These are phyloP conservation scores for Myotis brandtii DNA, from an alignment of 2,113 vertebrate genomes.

Conservation along the genomic window DNA sequence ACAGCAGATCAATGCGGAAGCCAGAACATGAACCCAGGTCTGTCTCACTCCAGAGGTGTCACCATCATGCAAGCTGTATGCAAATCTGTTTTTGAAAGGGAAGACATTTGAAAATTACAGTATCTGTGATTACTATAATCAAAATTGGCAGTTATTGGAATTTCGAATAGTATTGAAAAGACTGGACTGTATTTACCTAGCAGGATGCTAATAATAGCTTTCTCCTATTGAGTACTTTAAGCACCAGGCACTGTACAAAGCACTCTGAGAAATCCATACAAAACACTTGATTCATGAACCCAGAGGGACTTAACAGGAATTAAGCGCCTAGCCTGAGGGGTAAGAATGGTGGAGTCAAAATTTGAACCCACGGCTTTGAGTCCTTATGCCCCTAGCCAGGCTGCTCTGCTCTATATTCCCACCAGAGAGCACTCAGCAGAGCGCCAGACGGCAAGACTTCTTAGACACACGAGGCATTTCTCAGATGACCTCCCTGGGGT, in stretches of 20 bases:
- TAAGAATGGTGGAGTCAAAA: neutral
- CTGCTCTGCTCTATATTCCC: neutral
- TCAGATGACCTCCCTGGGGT: neutral
- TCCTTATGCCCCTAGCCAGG: neutral
- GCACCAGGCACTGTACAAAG: neutral
- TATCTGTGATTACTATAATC: neutral
- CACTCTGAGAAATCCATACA: slow-evolving; percentile 3
- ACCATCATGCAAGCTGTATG: neutral
- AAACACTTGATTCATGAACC: neutral
- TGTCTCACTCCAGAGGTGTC: neutral
- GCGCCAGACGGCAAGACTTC: neutral
- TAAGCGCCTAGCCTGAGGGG: neutral
- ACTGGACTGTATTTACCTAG: neutral
- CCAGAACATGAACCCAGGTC: neutral
- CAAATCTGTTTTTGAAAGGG: slow-evolving; percentile 15
- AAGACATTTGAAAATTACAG: slow-evolving; percentile 11
- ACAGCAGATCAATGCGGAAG: neutral
- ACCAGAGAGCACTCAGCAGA: neutral
- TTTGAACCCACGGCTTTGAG: neutral
- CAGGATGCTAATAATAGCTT: neutral
- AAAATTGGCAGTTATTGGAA: neutral
- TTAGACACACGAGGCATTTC: neutral
- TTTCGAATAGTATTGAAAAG: neutral
- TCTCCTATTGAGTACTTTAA: neutral
- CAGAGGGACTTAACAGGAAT: neutral